A percentile compares a stretch with the other conserved stretches of the same genome.
Conservation (phyloP, 2,797 vertebrate genomes). For the Ctenopoma multispine region DNA sequence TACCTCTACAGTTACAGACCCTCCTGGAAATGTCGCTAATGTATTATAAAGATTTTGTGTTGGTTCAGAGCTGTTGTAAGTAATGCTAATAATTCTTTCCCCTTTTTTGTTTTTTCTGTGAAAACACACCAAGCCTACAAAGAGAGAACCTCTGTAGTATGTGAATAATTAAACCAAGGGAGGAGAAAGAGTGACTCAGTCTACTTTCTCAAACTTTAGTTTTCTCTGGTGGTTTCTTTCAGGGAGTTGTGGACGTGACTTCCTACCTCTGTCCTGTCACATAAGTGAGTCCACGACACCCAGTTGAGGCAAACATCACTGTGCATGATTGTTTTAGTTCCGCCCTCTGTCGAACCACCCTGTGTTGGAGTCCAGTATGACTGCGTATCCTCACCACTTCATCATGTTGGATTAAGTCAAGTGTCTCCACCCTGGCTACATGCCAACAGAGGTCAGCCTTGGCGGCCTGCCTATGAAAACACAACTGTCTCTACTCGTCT, state of each 20-base stretch:
- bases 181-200: constrained; percentile 25
- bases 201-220: constrained; percentile 13
- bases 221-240: constrained; percentile 29
- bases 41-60: no score
- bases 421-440: constrained; percentile 68
- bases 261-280: constrained; percentile 27
- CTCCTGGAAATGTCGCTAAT: no score
- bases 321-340: constrained; percentile 51
- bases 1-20: no score
- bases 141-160: background rate
- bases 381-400: constrained; percentile 62
- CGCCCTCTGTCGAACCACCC: constrained; percentile 40
- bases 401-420: constrained; percentile 76
- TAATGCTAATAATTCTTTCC: background rate
- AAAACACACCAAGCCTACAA: no score
- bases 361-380: constrained; percentile 50
- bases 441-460: constrained; percentile 68
- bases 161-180: background rate
- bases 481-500: constrained; percentile 27
- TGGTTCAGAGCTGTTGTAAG: constrained; percentile 12
- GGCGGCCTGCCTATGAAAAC: constrained; percentile 63
- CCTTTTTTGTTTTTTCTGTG: no score
- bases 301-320: constrained; percentile 46
- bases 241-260: constrained; percentile 21
- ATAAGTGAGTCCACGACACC: constrained; percentile 35